Conservation (phyloP, 2,113 vertebrate genomes). For the Tragelaphus buxtoni region DNA sequence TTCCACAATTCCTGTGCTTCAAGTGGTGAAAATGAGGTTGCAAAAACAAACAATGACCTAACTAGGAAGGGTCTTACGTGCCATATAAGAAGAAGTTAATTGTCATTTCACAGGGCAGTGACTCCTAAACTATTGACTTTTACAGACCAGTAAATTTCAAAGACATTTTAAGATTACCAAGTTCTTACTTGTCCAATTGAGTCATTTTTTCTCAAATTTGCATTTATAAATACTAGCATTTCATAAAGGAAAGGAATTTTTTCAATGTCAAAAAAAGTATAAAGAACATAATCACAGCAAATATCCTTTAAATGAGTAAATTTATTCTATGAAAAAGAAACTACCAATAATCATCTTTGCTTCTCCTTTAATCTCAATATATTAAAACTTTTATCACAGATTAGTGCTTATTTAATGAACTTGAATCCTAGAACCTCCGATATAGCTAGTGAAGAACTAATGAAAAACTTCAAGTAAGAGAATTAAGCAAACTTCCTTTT, state of each 20-base stretch:
- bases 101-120: neutral
- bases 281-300: neutral
- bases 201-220: neutral
- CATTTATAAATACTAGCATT: conserved; percentile 2
- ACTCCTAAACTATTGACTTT: neutral
- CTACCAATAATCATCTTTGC: neutral
- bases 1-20: neutral
- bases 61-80: neutral
- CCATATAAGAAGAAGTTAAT: neutral
- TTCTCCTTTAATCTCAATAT: neutral
- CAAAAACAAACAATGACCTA: neutral
- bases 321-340: neutral
- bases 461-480: neutral
- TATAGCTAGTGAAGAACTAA: neutral
- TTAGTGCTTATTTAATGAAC: neutral
- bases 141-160: neutral
- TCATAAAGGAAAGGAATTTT: neutral
- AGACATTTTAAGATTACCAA: conserved; percentile 14
- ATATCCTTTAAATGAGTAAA: neutral
- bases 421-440: neutral
- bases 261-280: neutral
- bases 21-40: neutral
- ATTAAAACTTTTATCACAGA: neutral
- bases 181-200: neutral
- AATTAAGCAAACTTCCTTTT: neutral